A percentile compares a stretch with the other conserved stretches of the same genome.
Evolutionary conservation across 2,888 invertebrate genomes (phyloP).

Genomic region (Calliopum simillimum): DNA sequence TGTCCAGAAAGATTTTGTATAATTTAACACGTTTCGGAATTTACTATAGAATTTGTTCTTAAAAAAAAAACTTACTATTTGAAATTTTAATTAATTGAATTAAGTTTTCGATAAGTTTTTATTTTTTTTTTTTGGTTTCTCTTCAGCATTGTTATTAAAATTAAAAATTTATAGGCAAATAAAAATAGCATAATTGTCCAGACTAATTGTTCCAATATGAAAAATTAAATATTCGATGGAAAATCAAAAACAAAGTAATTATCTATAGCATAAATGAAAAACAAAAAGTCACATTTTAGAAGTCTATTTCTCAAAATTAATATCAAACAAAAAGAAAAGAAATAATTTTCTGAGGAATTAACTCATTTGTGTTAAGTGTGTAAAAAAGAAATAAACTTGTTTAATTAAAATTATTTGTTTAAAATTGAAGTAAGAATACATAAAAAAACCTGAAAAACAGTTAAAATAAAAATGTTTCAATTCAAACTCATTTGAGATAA

Average conservation of each 20-base stretch:
- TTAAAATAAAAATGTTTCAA: not conserved
- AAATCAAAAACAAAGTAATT: slow-evolving; percentile 39
- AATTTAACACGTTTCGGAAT: too few relatives aligned
- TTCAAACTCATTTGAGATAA: slow-evolving; percentile 19
- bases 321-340: slow-evolving; percentile 24
- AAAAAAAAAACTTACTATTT: not conserved
- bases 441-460: not conserved
- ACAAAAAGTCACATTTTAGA: slow-evolving; percentile 40
- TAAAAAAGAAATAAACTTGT: not conserved
- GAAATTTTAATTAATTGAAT: not conserved
- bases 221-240: slow-evolving; percentile 41
- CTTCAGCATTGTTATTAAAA: slow-evolving; percentile 14
- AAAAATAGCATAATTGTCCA: slow-evolving; percentile 45
- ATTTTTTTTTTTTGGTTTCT: too few relatives aligned
- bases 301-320: slow-evolving; percentile 36
- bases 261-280: slow-evolving; percentile 7
- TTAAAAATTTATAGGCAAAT: slow-evolving; percentile 30
- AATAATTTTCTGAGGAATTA: slow-evolving; percentile 5
- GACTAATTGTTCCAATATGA: slow-evolving; percentile 45
- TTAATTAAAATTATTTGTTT: slow-evolving; percentile 17
- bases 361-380: slow-evolving; percentile 8
- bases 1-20: too few relatives aligned
- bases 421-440: slow-evolving; percentile 32
- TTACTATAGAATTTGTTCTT: too few relatives aligned
- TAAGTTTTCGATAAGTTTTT: not conserved